Percentiles rank a stretch among this genome's conserved stretches.
Conservation (phyloP, 2,797 vertebrate genomes). For the Acipenser transmontanus region DNA sequence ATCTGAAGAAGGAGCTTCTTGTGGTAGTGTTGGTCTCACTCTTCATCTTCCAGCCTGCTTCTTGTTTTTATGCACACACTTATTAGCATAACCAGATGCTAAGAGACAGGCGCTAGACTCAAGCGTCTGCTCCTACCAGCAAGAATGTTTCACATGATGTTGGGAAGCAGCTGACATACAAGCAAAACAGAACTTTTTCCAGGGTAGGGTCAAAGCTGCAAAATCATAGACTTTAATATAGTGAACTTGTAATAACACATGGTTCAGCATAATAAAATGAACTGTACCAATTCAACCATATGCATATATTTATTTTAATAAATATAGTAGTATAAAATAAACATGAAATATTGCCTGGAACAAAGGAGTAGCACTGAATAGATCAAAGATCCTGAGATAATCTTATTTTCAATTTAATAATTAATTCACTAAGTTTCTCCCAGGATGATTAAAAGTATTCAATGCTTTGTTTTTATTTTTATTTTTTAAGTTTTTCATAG, state of each 20-base stretch:
- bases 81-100: conserved; percentile 3
- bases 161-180: too few species aligned
- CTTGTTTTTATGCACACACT: background rate
- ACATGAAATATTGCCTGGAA: conserved; percentile 12
- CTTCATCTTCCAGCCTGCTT: background rate
- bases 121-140: background rate
- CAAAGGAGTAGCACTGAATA: background rate
- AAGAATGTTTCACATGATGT: background rate
- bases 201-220: too few species aligned
- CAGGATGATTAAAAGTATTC: background rate
- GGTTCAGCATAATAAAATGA: too few species aligned
- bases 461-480: background rate
- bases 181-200: too few species aligned
- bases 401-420: background rate
- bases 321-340: conserved; percentile 6
- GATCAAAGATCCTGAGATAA: background rate
- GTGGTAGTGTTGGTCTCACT: background rate
- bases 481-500: background rate
- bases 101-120: background rate
- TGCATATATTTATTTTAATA: conserved; percentile 6
- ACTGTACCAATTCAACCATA: too few species aligned
- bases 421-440: background rate
- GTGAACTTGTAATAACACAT: too few species aligned
- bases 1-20: too few species aligned
- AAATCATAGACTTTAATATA: too few species aligned